Evolutionary conservation across 2,113 vertebrate species (phyloP).

Genomic region (Mobula birostris): DNA sequence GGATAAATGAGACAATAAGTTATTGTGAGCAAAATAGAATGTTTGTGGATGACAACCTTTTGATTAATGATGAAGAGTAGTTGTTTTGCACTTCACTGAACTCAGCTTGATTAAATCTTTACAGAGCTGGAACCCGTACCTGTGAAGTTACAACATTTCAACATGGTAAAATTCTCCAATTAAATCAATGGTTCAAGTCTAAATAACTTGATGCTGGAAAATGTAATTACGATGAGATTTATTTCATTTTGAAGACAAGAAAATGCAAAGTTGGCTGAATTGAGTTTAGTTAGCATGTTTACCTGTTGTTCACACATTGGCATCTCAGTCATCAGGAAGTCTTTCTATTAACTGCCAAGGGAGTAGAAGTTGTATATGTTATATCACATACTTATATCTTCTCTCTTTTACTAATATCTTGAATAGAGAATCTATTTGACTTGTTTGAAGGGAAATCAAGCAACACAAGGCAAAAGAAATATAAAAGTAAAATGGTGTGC

Average conservation of each 20-base stretch:
- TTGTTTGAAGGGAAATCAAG: background rate
- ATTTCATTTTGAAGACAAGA: conserved; percentile 6
- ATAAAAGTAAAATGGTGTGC: background rate
- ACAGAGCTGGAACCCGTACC: background rate
- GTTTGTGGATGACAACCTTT: conserved; percentile 1
- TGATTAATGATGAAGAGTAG: conserved; percentile 12
- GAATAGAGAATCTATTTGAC: background rate
- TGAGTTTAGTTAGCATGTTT: background rate
- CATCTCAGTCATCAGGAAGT: conserved; percentile 15
- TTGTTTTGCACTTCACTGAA: background rate
- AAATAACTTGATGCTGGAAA: background rate
- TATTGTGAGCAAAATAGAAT: background rate
- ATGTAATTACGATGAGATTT: conserved; percentile 3
- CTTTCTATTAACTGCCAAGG: background rate
- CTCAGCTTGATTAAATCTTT: conserved; percentile 24
- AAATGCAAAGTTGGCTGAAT: conserved; percentile 6
- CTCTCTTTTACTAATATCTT: conserved; percentile 1
- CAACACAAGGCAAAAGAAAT: background rate
- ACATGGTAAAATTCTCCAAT: conserved; percentile 18
- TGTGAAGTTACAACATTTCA: conserved; percentile 17
- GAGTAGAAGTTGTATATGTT: background rate
- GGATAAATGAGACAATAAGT: conserved; percentile 12
- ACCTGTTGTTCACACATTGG: background rate
- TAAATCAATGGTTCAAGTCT: conserved; percentile 9
- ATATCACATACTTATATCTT: background rate